phyloP scores from a whole-genome alignment of 2,797 vertebrate species.

The Danio jaintianensis region DNA sequence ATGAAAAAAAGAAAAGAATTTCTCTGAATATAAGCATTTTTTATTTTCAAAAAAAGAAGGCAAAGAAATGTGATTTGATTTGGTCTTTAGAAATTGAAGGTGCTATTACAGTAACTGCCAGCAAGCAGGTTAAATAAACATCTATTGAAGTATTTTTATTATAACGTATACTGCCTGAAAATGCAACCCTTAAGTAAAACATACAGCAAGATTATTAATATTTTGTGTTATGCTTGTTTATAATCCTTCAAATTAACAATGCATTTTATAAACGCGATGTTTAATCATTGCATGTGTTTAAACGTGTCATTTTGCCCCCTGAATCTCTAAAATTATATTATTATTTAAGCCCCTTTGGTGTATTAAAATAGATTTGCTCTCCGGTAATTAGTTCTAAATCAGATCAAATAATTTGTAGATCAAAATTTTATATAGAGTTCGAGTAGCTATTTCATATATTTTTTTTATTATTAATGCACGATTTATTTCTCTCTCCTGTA shows the following conservation, averaged over 20 bases:
- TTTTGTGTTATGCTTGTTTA: background rate
- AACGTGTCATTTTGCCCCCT: background rate
- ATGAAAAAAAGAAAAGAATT: background rate
- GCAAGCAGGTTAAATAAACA: background rate
- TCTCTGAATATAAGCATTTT: background rate
- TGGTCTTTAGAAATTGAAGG: background rate
- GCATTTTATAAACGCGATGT: background rate
- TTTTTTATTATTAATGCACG: background rate
- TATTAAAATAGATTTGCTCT: background rate
- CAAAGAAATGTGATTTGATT: background rate
- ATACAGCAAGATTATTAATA: background rate
- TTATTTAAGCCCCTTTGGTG: background rate
- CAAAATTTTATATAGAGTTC: background rate
- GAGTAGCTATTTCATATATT: too few relatives aligned
- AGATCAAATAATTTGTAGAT: background rate
- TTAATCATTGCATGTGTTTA: background rate
- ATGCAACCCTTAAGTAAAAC: background rate
- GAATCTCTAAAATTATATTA: background rate
- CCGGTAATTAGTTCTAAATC: background rate
- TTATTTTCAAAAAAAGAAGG: background rate
- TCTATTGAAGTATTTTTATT: background rate
- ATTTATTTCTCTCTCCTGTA: background rate
- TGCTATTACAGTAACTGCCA: background rate
- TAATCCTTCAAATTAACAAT: background rate
- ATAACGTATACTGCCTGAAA: background rate